Evolutionary conservation across 2,797 vertebrate species (phyloP), one percentile per base, ranked within the genome.

Genomic region (Artibeus lituratus): DNA sequence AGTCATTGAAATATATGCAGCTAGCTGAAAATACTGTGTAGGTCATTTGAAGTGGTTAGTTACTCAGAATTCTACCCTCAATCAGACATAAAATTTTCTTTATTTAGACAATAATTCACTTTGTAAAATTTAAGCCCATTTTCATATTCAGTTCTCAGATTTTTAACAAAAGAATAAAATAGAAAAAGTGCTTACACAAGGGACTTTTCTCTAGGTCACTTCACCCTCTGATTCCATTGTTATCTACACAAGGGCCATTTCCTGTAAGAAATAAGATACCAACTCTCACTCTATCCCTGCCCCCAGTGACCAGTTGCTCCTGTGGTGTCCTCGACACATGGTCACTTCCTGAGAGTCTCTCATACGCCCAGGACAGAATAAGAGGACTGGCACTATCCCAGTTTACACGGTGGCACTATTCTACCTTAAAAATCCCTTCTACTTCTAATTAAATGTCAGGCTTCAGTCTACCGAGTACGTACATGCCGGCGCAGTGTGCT

Each of bases 361-460:
- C 70, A 69, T 78, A 69, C 29, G 37, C 82, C 5, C n/a, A 87
- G 72, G 80, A 90, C 10, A 37, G 44, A 87, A 44, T 18, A 93
- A 65, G 81, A 94, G 37, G 10, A 18, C 69, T 96, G 95, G 95
- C 67, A 57, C 8, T 26, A 4, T 44, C 94, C 81, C 91, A 91
- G 8, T 47, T 57, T 53, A 84, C 49, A 82, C 72, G 94, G 95
- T 69, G 82, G 16, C 37, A 83, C 7, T 82, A 49, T 87, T 85
- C 49, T 44, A 86, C 87, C n/a, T 77, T 89, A 96, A 76, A 22
- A 95, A 78, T 86, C 87, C 39, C 47, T 67, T 83, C 32, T 39
- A 91, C 89, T 97, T 96, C 84, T 72, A 96, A 96, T 89, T 96
- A 97, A 94, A 91, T 90, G 15, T 2, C 89, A 80, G 76, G 85